Conservation (phyloP, 2,888 invertebrate genomes). For the Ophion ventricosus region DNA sequence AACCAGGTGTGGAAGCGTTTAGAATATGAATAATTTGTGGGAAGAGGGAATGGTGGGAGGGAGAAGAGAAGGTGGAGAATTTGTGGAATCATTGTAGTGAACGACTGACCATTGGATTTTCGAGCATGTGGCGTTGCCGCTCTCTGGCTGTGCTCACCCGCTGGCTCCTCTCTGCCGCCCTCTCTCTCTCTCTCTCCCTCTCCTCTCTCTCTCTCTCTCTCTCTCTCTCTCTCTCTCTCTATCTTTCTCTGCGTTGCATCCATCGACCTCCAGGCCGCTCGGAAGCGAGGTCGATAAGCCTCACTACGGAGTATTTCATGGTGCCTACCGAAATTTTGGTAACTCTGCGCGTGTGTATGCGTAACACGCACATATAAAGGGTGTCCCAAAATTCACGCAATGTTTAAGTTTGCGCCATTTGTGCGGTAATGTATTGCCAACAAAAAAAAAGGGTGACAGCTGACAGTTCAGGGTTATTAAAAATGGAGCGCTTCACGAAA, state of each 20-base stretch:
- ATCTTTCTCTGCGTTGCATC: constrained; percentile 9
- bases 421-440: no score
- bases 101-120: constrained; percentile 55
- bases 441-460: no score
- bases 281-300: constrained; percentile 68
- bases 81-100: constrained; percentile 48
- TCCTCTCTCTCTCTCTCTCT: constrained; percentile 13
- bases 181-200: constrained; percentile 33
- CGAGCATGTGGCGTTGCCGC: constrained; percentile 43
- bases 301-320: constrained; percentile 59
- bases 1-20: neutral
- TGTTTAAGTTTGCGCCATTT: no score
- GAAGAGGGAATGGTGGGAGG: neutral
- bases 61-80: constrained; percentile 16
- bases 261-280: constrained; percentile 64
- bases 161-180: neutral
- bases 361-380: no score
- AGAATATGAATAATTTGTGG: constrained; percentile 24
- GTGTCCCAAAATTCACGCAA: no score
- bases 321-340: constrained; percentile 7
- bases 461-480: no score
- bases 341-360: no score
- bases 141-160: constrained; percentile 45
- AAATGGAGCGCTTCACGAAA: no score
- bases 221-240: no score